Percentiles rank a stretch among this genome's conserved stretches.
These are phyloP conservation scores for Cichladusa arquata DNA, from an alignment of 2,113 vertebrate genomes.

Conservation along the genomic window DNA sequence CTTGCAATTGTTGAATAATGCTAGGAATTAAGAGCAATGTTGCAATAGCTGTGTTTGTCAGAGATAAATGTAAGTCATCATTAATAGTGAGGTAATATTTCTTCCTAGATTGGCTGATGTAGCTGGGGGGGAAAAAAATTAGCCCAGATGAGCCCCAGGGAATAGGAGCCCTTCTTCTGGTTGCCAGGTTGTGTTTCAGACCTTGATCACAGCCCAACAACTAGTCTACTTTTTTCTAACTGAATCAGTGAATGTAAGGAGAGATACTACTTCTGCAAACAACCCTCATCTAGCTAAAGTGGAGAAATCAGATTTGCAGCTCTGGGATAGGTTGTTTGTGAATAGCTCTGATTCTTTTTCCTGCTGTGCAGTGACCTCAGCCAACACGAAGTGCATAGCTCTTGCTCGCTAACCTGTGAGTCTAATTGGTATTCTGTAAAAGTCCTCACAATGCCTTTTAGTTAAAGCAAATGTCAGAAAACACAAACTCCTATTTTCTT, in stretches of 20 bases:
- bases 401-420: background rate
- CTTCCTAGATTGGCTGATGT: background rate
- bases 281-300: background rate
- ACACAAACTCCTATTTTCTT: constrained; percentile 16
- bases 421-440: constrained; percentile 40
- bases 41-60: background rate
- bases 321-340: background rate
- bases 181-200: constrained; percentile 6
- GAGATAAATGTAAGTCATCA: background rate
- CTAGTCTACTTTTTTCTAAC: background rate
- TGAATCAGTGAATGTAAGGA: background rate
- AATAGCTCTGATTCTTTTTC: constrained; percentile 31
- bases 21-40: background rate
- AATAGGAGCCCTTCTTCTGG: background rate
- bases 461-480: constrained; percentile 57
- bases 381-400: background rate
- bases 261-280: constrained; percentile 1
- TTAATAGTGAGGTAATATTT: background rate
- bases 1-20: background rate
- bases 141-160: background rate
- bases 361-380: constrained; percentile 29
- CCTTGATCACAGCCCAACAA: background rate
- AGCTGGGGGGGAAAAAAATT: background rate
- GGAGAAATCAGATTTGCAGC: constrained; percentile 25
- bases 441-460: constrained; percentile 32